Evolutionary conservation across 2,888 invertebrate genomes (phyloP).

Genomic region (Caenorhabditis drosophilae): DNA sequence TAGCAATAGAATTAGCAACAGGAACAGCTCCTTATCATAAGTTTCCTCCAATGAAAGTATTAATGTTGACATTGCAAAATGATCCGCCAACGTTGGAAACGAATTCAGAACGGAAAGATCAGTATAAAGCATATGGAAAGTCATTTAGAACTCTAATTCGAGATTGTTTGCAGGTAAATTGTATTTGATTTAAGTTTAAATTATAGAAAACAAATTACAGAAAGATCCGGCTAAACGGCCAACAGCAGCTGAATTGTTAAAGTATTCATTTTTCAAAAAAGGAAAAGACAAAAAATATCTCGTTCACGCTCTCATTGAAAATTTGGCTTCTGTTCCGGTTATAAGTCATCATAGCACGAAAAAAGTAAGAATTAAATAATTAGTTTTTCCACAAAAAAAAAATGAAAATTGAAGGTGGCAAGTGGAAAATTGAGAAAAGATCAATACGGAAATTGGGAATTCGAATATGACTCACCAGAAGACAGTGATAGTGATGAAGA

Average conservation of each 20-base stretch:
- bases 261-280: slow-evolving; percentile 96
- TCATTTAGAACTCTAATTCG: slow-evolving; percentile 94
- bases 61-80: slow-evolving; percentile 96
- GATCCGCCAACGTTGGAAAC: slow-evolving; percentile 96
- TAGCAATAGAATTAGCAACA: slow-evolving; percentile 97
- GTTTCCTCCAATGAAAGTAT: slow-evolving; percentile 96
- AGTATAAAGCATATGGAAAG: slow-evolving; percentile 87
- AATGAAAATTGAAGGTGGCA: no score
- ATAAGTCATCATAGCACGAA: slow-evolving; percentile 46
- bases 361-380: no score
- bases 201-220: slow-evolving; percentile 21
- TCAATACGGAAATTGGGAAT: slow-evolving; percentile 68
- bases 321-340: slow-evolving; percentile 60
- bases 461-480: slow-evolving; percentile 64
- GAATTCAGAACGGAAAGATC: slow-evolving; percentile 92
- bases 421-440: slow-evolving; percentile 67
- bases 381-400: no score
- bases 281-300: slow-evolving; percentile 74
- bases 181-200: not conserved
- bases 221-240: slow-evolving; percentile 74
- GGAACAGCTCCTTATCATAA: slow-evolving; percentile 98
- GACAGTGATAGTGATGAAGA: slow-evolving; percentile 31
- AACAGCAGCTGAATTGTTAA: slow-evolving; percentile 90
- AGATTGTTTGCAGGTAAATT: slow-evolving; percentile 87
- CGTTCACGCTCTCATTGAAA: slow-evolving; percentile 68